phyloP scores from a whole-genome alignment of 1,140 invertebrate species.

The Sycophaga agraensis region DNA sequence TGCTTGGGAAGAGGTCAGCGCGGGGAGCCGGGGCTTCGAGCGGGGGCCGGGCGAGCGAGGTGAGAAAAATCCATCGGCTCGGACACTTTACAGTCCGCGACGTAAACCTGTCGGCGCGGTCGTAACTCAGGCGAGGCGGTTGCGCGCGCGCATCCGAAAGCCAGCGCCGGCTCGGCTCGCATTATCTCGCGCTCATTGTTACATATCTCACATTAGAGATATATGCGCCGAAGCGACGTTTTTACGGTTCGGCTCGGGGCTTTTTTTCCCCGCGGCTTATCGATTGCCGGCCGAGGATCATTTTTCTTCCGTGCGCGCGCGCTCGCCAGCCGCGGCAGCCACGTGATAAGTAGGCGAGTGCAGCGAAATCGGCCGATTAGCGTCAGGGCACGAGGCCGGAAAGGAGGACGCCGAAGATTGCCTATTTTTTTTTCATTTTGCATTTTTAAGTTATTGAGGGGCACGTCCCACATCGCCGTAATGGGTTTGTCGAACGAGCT shows the following conservation, averaged over 20 bases:
- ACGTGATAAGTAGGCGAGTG: background rate
- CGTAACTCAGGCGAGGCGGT: background rate
- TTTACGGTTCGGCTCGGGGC: background rate
- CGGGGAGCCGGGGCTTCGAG: too few species aligned
- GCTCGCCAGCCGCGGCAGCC: background rate
- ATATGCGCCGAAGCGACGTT: background rate
- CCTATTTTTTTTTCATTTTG: slow-evolving; percentile 4
- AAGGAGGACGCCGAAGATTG: too few species aligned
- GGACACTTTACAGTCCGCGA: slow-evolving; percentile 8
- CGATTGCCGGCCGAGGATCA: slow-evolving; percentile 10
- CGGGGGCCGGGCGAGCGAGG: background rate
- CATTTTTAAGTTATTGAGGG: slow-evolving; percentile 17
- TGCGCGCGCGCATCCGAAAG: background rate
- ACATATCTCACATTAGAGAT: background rate
- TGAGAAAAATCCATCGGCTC: background rate
- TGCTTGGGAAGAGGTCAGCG: too few species aligned
- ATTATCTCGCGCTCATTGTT: background rate
- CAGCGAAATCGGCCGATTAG: slow-evolving; percentile 1
- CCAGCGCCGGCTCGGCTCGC: background rate
- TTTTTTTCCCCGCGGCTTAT: slow-evolving; percentile 1
- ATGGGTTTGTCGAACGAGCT: too few species aligned
- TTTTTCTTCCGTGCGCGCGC: background rate
- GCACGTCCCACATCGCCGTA: background rate
- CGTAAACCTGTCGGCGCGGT: slow-evolving; percentile 13
- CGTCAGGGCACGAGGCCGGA: background rate